These are phyloP conservation scores for Dasysyrphus albostriatus DNA, from an alignment of 2,888 invertebrate genomes.

Conservation along the genomic window DNA sequence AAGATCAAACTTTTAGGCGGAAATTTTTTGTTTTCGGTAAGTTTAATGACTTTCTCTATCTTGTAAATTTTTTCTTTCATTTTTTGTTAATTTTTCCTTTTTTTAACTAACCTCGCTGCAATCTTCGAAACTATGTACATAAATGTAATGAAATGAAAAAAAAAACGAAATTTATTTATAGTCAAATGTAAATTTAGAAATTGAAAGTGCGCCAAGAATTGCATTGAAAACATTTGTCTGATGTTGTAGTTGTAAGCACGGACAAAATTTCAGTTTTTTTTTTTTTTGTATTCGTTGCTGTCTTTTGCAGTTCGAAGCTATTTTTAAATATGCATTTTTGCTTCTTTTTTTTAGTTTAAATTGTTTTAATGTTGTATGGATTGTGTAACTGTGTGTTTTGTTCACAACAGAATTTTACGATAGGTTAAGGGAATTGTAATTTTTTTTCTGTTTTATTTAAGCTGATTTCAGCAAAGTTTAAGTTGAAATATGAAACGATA, in stretches of 20 bases:
- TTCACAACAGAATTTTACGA: background rate
- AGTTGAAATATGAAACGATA: background rate
- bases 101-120: background rate
- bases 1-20: conserved; percentile 66
- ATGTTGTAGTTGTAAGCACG: background rate
- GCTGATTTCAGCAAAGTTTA: background rate
- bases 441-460: background rate
- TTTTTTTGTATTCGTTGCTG: background rate
- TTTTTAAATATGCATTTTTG: conserved; percentile 26
- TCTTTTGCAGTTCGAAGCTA: conserved; percentile 23
- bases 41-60: conserved; percentile 69
- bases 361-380: conserved; percentile 1
- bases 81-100: too few relatives aligned
- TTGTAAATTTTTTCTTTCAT: background rate
- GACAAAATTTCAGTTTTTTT: conserved; percentile 4
- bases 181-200: conserved; percentile 68
- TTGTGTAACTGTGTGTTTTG: conserved; percentile 14
- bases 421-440: conserved; percentile 2
- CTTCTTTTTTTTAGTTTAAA: background rate
- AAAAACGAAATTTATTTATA: conserved; percentile 50
- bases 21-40: conserved; percentile 74
- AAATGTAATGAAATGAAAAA: conserved; percentile 2
- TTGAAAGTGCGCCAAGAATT: conserved; percentile 72
- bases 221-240: conserved; percentile 48
- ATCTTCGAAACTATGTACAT: background rate